Conservation (phyloP, 2,888 invertebrate genomes). For the Cephus spinipes region DNA sequence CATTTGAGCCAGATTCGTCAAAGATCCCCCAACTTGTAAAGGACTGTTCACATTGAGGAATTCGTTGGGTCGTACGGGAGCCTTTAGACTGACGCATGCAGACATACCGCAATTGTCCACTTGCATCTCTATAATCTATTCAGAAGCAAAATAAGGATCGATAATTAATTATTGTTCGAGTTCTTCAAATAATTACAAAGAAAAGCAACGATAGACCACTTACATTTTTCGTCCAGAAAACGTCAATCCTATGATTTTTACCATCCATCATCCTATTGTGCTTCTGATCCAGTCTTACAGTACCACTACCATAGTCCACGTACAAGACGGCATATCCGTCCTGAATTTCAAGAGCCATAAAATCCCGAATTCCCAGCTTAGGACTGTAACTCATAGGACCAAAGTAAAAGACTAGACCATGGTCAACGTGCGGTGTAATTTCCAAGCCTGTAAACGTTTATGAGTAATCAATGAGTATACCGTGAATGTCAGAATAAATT, state of each 20-base stretch:
- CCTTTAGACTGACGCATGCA: conserved; percentile 77
- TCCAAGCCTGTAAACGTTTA: conserved; percentile 70
- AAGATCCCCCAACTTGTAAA: conserved; percentile 85
- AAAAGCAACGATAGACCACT: conserved; percentile 29
- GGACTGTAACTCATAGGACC: conserved; percentile 82
- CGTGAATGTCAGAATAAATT: neutral
- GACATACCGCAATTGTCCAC: conserved; percentile 81
- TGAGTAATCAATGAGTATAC: neutral
- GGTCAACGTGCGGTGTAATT: conserved; percentile 79
- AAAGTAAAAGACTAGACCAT: conserved; percentile 90
- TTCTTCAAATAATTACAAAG: neutral
- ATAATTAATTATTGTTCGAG: neutral
- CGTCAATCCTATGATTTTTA: conserved; percentile 87
- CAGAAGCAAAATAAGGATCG: conserved; percentile 2
- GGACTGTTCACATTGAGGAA: conserved; percentile 89
- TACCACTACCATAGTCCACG: conserved; percentile 90
- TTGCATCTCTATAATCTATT: conserved; percentile 77
- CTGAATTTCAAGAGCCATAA: conserved; percentile 87
- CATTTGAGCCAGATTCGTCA: conserved; percentile 74
- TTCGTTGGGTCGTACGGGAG: conserved; percentile 78
- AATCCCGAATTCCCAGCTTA: conserved; percentile 81
- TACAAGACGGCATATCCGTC: conserved; percentile 86
- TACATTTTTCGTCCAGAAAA: conserved; percentile 67
- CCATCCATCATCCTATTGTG: conserved; percentile 84
- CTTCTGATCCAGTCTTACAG: conserved; percentile 75